A percentile compares a stretch with the other conserved stretches of the same genome.
phyloP scores from a whole-genome alignment of 2,113 vertebrate genomes.

The Archilochus colubris region DNA sequence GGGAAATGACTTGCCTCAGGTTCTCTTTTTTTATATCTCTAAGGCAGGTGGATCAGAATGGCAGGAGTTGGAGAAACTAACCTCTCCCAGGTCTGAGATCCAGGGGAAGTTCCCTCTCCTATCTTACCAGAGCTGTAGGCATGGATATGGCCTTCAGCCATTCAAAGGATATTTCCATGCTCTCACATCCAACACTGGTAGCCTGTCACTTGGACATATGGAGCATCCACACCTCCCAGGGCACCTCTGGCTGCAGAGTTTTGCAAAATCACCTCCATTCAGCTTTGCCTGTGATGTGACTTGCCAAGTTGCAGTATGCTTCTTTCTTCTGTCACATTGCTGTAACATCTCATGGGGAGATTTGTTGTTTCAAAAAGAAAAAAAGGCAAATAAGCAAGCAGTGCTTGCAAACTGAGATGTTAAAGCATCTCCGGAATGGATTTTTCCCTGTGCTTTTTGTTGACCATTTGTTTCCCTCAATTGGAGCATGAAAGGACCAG shows the following conservation, averaged over 20 bases:
- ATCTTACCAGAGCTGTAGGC: neutral
- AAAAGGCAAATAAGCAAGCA: neutral
- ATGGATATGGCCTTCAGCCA: neutral
- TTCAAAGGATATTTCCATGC: neutral
- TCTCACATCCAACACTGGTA: neutral
- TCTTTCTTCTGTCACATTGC: conserved; percentile 12
- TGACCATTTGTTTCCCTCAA: conserved; percentile 31
- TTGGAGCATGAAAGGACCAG: neutral
- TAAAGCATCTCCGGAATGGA: neutral
- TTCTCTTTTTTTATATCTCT: neutral
- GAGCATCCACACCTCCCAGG: neutral
- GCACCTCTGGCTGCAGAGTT: neutral
- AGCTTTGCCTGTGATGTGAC: neutral
- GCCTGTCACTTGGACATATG: neutral
- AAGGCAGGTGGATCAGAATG: neutral
- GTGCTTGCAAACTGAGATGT: conserved; percentile 6
- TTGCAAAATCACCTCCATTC: neutral
- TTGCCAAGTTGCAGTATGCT: neutral
- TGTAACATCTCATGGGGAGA: neutral
- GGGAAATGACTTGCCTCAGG: neutral
- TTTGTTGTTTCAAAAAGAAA: neutral
- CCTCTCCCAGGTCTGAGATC: neutral
- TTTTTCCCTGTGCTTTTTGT: conserved; percentile 31
- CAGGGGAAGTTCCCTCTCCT: neutral
- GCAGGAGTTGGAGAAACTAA: neutral